Base-by-base conservation (phyloP, 2,113 vertebrate species). In the Xiphophorus maculatus region DNA sequence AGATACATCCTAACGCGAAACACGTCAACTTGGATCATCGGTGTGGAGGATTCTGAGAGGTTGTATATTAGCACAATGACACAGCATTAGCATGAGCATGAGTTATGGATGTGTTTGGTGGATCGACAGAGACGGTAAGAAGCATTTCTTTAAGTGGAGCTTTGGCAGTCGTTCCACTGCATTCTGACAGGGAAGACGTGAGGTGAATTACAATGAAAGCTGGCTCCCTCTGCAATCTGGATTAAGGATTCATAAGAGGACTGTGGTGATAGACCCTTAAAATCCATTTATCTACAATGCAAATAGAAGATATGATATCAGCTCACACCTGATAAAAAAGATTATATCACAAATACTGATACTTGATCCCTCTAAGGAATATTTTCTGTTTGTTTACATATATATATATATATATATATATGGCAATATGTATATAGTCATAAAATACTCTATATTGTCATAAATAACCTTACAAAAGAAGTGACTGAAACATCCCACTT, bases 181-280 rank as follows among this genome's bases (percentile, higher is more conserved):
- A 66, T 81, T 80, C 76, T 89, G 88, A 88, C 80, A 77, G 72
- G 66, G 71, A 74, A 30, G 71, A n/a, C 74, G 29, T 85, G 87
- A 90, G 84, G 73, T 88, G 89, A 92, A 88, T 92, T 69, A 82
- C 82, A 91, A 92, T 87, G 83, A 83, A 74, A 65, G 71, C 15
- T 13, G 84, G 35, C 75, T 71, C 77, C 70, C 73, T 71, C 80
- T 83, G 82, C 82, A 81, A 87, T 82, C 87, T 63, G 74, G 81
- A 91, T 89, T 86, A 89, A 76, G 80, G 73, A 84, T 81, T 87
- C 84, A 74, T 60, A 78, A 85, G 84, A 76, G 74, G 73, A 33
- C 73, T 51, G 15, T 83, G 51, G 63, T 70, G 84, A 74, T 65
- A 65, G 76, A 69, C 66, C 62, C 69, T 66, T 82, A 76, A 63